These are phyloP conservation scores for Pachypanchax playfairii DNA, from an alignment of 2,113 vertebrate species.

Conservation along the genomic window DNA sequence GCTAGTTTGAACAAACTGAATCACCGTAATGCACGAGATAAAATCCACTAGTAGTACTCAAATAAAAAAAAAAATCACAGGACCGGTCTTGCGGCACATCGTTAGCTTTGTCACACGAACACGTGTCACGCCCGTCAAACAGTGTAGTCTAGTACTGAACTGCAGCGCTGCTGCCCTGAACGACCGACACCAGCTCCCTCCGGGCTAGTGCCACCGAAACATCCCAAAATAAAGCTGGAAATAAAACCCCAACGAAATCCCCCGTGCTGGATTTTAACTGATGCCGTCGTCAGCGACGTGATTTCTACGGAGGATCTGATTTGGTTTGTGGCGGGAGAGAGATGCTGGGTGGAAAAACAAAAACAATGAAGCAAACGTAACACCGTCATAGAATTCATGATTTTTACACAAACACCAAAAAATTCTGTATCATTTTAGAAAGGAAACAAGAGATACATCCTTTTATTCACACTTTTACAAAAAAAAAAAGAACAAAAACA, in stretches of 20 bases:
- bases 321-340: conserved; percentile 59
- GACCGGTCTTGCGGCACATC: conserved; percentile 57
- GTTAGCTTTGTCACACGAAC: conserved; percentile 57
- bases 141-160: conserved; percentile 49
- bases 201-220: conserved; percentile 59
- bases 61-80: conserved; percentile 45
- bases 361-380: conserved; percentile 72
- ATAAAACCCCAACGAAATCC: conserved; percentile 39
- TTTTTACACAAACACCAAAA: conserved; percentile 93
- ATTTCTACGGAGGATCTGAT: conserved; percentile 53
- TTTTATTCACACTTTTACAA: conserved; percentile 98
- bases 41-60: conserved; percentile 50
- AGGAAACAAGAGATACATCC: conserved; percentile 92
- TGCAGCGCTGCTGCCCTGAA: conserved; percentile 61
- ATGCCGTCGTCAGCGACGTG: too few species aligned
- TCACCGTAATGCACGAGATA: conserved; percentile 62
- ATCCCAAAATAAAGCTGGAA: conserved; percentile 68
- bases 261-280: conserved; percentile 27
- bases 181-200: conserved; percentile 54
- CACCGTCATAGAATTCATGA: conserved; percentile 83
- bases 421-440: conserved; percentile 84
- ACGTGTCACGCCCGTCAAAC: conserved; percentile 53
- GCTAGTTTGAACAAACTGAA: conserved; percentile 52
- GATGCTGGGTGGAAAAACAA: conserved; percentile 41
- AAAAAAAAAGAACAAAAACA: conserved; percentile 82